These are phyloP conservation scores for Cyclopterus lumpus DNA, from an alignment of 2,797 vertebrate species.

Conservation along the genomic window DNA sequence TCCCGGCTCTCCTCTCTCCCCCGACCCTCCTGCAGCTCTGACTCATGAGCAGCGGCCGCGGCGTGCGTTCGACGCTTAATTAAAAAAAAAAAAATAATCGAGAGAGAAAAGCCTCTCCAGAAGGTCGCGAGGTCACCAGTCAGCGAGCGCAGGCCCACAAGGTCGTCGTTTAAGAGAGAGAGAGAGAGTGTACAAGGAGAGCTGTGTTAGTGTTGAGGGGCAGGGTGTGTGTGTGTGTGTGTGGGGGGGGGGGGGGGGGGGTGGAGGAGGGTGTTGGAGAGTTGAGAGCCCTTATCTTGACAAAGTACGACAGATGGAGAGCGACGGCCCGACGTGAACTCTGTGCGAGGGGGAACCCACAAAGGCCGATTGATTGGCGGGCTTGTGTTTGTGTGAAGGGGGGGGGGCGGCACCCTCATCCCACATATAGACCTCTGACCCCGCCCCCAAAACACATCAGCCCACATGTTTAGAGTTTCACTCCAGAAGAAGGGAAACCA, in stretches of 20 bases:
- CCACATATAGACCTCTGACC: slow-evolving; percentile 77
- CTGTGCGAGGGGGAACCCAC: slow-evolving; percentile 42
- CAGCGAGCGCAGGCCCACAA: not conserved
- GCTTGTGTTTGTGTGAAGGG: slow-evolving; percentile 38
- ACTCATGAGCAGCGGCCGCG: not conserved
- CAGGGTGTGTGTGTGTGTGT: slow-evolving; percentile 22
- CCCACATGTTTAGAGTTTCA: slow-evolving; percentile 77
- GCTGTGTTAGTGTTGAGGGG: slow-evolving; percentile 19
- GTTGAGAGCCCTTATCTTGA: slow-evolving; percentile 50
- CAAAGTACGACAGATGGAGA: slow-evolving; percentile 43
- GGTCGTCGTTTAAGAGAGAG: not conserved
- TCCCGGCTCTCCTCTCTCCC: slow-evolving; percentile 57
- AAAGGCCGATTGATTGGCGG: slow-evolving; percentile 77
- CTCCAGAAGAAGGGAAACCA: slow-evolving; percentile 69
- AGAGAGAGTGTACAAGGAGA: not conserved
- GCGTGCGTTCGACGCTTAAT: slow-evolving; percentile 5
- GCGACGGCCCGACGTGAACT: slow-evolving; percentile 35
- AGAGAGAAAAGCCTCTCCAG: slow-evolving; percentile 22
- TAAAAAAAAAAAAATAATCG: too few species aligned
- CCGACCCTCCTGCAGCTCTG: slow-evolving; percentile 45
- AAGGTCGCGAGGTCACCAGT: not conserved
- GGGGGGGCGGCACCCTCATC: slow-evolving; percentile 69
- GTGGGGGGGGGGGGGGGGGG: not conserved
- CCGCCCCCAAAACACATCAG: slow-evolving; percentile 69
- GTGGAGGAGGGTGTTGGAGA: slow-evolving; percentile 32